These are phyloP conservation scores for Drosophila cardini DNA, from an alignment of 1,140 invertebrate species.

Conservation along the genomic window DNA sequence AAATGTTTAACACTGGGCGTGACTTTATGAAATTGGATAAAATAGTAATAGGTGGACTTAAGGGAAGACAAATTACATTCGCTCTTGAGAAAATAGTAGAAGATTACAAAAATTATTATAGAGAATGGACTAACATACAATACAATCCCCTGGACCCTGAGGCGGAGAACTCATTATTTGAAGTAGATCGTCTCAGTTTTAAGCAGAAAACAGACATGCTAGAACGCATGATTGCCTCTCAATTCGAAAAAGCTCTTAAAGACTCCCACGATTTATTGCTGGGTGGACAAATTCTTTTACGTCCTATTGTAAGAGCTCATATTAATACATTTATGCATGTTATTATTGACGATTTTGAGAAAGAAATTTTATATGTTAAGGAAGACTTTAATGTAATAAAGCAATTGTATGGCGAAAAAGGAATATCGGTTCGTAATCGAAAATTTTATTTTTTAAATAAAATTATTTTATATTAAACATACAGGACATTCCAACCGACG, in stretches of 20 bases:
- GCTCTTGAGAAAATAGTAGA: slow-evolving; percentile 86
- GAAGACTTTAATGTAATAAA: slow-evolving; percentile 79
- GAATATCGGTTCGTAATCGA: slow-evolving; percentile 32
- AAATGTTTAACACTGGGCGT: slow-evolving; percentile 88
- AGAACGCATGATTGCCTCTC: slow-evolving; percentile 89
- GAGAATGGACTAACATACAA: slow-evolving; percentile 88
- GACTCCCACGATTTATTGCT: slow-evolving; percentile 90
- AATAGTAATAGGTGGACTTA: slow-evolving; percentile 91
- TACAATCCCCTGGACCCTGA: slow-evolving; percentile 85
- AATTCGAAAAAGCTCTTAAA: slow-evolving; percentile 89
- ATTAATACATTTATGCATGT: slow-evolving; percentile 60
- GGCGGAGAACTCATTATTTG: slow-evolving; percentile 86
- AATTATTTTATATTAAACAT: neutral
- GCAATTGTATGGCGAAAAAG: slow-evolving; percentile 20
- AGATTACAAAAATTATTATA: slow-evolving; percentile 89
- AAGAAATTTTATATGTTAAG: slow-evolving; percentile 87
- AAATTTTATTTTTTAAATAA: neutral
- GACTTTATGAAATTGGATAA: slow-evolving; percentile 93
- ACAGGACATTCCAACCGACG: slow-evolving; percentile 61
- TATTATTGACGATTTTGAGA: slow-evolving; percentile 85
- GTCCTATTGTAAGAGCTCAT: slow-evolving; percentile 88
- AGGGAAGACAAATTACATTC: slow-evolving; percentile 87
- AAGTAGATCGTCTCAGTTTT: slow-evolving; percentile 86
- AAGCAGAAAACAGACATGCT: slow-evolving; percentile 86
- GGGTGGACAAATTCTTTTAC: slow-evolving; percentile 88